Evolutionary conservation across 1,140 invertebrate genomes (phyloP), one percentile per base, ranked within the genome.

Genomic region (Ceratosolen fusciceps): DNA sequence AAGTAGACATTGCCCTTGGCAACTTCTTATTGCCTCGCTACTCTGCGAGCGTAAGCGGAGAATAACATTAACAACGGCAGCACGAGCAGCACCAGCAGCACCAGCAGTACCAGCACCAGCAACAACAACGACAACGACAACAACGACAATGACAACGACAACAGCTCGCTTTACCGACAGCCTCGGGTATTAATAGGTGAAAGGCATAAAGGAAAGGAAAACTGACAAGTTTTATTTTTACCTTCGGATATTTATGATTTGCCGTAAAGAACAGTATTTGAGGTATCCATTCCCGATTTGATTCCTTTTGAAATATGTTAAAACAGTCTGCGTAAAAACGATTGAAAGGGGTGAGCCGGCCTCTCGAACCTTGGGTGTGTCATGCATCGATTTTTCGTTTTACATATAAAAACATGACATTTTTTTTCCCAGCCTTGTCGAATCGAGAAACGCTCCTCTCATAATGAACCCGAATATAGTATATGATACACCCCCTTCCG

Each of bases 311-410:
- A 65, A 65, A 37, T 65, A 37, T 7, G 34, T 37, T 65, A 37
- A n/a, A 65, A 31, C 1, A 34, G 19, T 1, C 31, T 21, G 29
- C 12, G 26, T 21, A 65, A 31, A 37, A 10, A 65, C 14, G 31
- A 37, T 65, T 37, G 24, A n/a, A 65, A 65, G 19, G 60, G 19
- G 16, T 65, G 21, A 37, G 31, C 31, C 31, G 21, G 1, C 3
- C 58, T 65, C 60, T 37, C 21, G 9, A 65, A 65, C 19, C 3
- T 37, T 65, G 19, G 31, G 29, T 37, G 60, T 37, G 31, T 37
- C 31, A 37, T 7, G 31, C 60, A 65, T 65, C 60, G 60, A 65
- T 65, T 65, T 65, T 65, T 65, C 14, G 8, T n/a, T 34, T 62
- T 16, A 16, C 9, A n/a, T 37, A n/a, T 65, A 65, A 65, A 65